Evolutionary conservation across 2,888 invertebrate genomes (phyloP).

Genomic region (Tridacna crocea): DNA sequence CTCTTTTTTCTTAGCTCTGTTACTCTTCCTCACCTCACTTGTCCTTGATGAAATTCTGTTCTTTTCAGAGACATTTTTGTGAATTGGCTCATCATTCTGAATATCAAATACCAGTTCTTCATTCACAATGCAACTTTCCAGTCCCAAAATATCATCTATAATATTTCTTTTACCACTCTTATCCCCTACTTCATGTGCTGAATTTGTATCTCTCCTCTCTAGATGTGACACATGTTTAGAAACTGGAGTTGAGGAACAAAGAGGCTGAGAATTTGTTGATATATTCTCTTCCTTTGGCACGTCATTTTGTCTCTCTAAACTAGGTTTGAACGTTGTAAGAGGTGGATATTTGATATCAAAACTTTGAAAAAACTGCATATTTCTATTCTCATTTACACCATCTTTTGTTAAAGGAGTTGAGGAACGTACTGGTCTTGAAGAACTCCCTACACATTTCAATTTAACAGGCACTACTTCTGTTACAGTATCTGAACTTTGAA

Average conservation of each 20-base stretch:
- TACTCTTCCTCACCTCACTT: background rate
- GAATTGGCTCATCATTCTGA: background rate
- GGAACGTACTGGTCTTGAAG: constrained; percentile 45
- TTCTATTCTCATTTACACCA: background rate
- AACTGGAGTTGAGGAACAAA: constrained; percentile 38
- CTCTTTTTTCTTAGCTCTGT: constrained; percentile 15
- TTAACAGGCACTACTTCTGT: constrained; percentile 5
- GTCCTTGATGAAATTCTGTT: background rate
- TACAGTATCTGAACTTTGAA: background rate
- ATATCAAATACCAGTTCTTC: background rate
- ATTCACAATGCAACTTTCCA: constrained; percentile 5
- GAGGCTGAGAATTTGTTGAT: constrained; percentile 13
- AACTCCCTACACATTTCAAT: constrained; percentile 19
- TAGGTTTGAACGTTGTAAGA: constrained; percentile 27
- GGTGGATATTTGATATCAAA: background rate
- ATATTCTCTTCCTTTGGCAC: background rate
- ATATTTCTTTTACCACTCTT: constrained; percentile 9
- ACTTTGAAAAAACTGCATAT: background rate
- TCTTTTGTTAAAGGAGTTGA: constrained; percentile 39
- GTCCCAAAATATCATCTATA: constrained; percentile 6
- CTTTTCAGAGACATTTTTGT: background rate
- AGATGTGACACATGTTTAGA: constrained; percentile 34
- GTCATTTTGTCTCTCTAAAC: background rate
- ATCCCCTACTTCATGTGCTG: constrained; percentile 18
- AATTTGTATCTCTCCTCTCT: constrained; percentile 45